phyloP scores from a whole-genome alignment of 2,113 vertebrate species.

The Petrocephalus zakoni region DNA sequence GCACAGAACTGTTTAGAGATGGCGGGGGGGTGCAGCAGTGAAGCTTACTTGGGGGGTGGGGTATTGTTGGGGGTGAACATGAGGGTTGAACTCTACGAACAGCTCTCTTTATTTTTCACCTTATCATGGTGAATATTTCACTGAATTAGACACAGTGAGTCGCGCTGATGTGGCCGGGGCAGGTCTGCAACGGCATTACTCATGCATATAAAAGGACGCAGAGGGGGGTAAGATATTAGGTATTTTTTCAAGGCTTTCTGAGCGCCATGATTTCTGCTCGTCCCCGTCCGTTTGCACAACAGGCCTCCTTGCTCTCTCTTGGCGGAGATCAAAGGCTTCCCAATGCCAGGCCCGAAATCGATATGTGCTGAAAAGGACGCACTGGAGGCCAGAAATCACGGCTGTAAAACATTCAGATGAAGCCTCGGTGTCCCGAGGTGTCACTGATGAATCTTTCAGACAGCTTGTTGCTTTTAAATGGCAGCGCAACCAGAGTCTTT shows the following conservation, averaged over 20 bases:
- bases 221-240: neutral
- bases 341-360: neutral
- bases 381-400: neutral
- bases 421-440: neutral
- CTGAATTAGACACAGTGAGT: neutral
- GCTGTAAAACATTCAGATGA: neutral
- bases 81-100: neutral
- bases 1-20: neutral
- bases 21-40: neutral
- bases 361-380: neutral
- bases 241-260: neutral
- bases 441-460: neutral
- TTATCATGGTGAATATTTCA: neutral
- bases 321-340: slow-evolving; percentile 5
- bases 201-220: neutral
- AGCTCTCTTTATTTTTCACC: neutral
- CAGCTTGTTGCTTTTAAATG: neutral
- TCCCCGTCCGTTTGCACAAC: neutral
- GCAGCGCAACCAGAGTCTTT: neutral
- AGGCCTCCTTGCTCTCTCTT: neutral
- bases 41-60: neutral
- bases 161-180: neutral
- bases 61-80: neutral
- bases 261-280: neutral
- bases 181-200: too few species aligned